These are phyloP conservation scores for Pelodiscus sinensis DNA, from an alignment of 2,113 vertebrate genomes.

Conservation along the genomic window DNA sequence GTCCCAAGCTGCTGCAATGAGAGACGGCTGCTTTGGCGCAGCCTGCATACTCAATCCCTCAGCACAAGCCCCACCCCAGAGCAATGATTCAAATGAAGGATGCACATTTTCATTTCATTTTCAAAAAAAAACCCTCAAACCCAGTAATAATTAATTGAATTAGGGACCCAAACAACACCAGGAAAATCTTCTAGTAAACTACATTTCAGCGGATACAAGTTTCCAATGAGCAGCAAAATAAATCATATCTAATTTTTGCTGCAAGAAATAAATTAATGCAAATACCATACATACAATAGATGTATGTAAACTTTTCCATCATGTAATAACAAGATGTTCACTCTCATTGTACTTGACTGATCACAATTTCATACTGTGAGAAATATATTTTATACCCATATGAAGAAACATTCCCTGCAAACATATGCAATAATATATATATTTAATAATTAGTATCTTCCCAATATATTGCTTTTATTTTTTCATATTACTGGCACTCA, in stretches of 20 bases:
- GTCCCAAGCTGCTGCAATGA: too few relatives aligned
- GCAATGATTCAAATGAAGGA: too few relatives aligned
- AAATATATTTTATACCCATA: conserved; percentile 10
- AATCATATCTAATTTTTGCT: neutral
- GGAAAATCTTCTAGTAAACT: too few relatives aligned
- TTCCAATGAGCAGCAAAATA: neutral
- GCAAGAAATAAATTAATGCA: neutral
- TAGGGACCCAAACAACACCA: too few relatives aligned
- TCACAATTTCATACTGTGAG: neutral
- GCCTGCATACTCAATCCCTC: too few relatives aligned
- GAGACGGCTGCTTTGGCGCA: too few relatives aligned
- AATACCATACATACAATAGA: neutral
- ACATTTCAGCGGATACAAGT: neutral
- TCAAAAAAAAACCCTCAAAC: too few relatives aligned
- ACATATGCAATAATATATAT: neutral
- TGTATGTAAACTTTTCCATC: neutral
- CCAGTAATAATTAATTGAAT: too few relatives aligned
- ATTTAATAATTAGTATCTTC: neutral
- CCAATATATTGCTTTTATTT: neutral
- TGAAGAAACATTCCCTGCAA: conserved; percentile 23
- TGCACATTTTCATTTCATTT: too few relatives aligned
- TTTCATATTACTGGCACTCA: neutral
- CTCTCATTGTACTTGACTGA: conserved; percentile 4
- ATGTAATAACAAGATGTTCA: neutral
- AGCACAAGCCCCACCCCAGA: too few relatives aligned